A percentile compares a stretch with the other conserved stretches of the same genome.
Evolutionary conservation across 2,113 vertebrate genomes (phyloP).

Genomic region (Pycnonotus jocosus): DNA sequence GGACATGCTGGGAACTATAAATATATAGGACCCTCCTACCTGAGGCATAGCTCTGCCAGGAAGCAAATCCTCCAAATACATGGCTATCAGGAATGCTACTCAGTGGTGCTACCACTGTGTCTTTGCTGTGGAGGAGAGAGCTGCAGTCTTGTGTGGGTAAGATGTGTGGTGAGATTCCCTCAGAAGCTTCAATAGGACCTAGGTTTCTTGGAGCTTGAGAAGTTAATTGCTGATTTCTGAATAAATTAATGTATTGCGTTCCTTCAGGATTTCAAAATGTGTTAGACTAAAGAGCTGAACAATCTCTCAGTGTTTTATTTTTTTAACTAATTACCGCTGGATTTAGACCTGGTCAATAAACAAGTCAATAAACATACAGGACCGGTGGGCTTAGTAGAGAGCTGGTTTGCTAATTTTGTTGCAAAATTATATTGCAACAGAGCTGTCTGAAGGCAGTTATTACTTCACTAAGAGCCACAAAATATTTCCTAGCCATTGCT

Average conservation of each 20-base stretch:
- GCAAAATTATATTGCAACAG: background rate
- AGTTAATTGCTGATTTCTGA: background rate
- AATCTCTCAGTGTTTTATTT: background rate
- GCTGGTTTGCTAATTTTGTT: background rate
- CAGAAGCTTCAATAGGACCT: background rate
- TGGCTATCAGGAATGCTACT: background rate
- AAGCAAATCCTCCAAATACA: background rate
- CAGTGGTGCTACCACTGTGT: background rate
- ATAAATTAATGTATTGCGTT: background rate
- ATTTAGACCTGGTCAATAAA: background rate
- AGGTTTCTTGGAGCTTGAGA: background rate
- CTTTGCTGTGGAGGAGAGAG: background rate
- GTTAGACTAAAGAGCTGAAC: background rate
- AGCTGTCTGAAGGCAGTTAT: background rate
- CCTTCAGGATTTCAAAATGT: background rate
- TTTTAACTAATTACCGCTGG: background rate
- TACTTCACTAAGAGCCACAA: background rate
- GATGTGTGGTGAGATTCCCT: background rate
- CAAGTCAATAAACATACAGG: background rate
- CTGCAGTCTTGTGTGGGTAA: background rate
- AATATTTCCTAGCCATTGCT: background rate
- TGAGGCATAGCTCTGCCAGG: background rate
- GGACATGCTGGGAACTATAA: background rate
- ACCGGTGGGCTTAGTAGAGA: background rate
- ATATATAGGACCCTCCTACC: background rate